These are phyloP conservation scores for Balaenoptera acutorostrata DNA, from an alignment of 2,113 vertebrate genomes.

Conservation along the genomic window DNA sequence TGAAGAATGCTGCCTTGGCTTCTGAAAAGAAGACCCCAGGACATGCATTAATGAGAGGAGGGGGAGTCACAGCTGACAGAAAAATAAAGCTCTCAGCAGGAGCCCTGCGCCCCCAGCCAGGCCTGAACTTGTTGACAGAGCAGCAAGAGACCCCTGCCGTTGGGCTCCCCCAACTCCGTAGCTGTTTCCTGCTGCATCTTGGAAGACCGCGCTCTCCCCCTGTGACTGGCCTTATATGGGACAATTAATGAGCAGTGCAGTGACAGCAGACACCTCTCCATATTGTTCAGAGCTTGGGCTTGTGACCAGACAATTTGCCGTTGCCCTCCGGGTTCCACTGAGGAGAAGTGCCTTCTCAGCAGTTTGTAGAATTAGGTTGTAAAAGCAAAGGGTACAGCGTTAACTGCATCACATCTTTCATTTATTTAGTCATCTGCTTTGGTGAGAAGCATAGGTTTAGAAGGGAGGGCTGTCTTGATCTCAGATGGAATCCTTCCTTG, in stretches of 20 bases:
- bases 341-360: slow-evolving; percentile 19
- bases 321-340: background rate
- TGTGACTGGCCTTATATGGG: background rate
- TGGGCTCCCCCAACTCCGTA: background rate
- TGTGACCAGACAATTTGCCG: background rate
- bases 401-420: background rate
- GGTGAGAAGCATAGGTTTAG: background rate
- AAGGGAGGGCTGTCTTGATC: background rate
- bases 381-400: background rate
- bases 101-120: background rate
- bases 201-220: background rate
- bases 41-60: slow-evolving; percentile 58
- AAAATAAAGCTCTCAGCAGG: slow-evolving; percentile 39
- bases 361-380: background rate
- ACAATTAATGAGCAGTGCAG: slow-evolving; percentile 10
- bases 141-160: background rate
- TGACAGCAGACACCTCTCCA: background rate
- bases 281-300: background rate
- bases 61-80: slow-evolving; percentile 27
- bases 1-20: slow-evolving; percentile 51
- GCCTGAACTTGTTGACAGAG: slow-evolving; percentile 22
- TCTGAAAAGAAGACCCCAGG: slow-evolving; percentile 62
- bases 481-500: background rate
- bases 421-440: background rate
- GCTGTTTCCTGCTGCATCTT: background rate